Percentiles rank a stretch among this genome's conserved stretches.
Evolutionary conservation across 1,140 invertebrate species (phyloP).

Genomic region (Nymphalis io): DNA sequence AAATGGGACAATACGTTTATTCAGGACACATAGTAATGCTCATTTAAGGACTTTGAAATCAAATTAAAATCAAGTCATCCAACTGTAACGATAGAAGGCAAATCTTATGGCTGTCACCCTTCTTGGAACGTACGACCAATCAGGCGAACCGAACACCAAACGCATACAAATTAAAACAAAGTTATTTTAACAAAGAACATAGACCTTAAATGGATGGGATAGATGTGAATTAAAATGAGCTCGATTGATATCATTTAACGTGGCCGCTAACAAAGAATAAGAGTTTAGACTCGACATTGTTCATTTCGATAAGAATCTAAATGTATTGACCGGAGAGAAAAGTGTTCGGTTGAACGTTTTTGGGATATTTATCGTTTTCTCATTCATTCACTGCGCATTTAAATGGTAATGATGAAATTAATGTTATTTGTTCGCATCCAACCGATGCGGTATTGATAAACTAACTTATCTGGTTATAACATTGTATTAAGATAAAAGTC

Average conservation of each 20-base stretch:
- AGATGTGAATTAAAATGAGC: slow-evolving; percentile 38
- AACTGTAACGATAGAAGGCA: slow-evolving; percentile 59
- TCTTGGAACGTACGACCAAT: slow-evolving; percentile 60
- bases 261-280: slow-evolving; percentile 46
- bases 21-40: slow-evolving; percentile 35
- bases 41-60: slow-evolving; percentile 53
- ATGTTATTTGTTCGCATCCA: slow-evolving; percentile 24
- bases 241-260: slow-evolving; percentile 26
- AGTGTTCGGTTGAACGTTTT: slow-evolving; percentile 37
- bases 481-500: slow-evolving; percentile 23
- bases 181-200: slow-evolving; percentile 30
- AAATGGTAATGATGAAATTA: slow-evolving; percentile 38
- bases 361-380: slow-evolving; percentile 38
- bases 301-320: slow-evolving; percentile 48
- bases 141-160: slow-evolving; percentile 49
- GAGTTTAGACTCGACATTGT: slow-evolving; percentile 42
- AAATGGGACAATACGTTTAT: slow-evolving; percentile 7
- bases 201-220: slow-evolving; percentile 20
- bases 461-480: slow-evolving; percentile 1
- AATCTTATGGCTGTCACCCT: slow-evolving; percentile 62
- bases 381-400: slow-evolving; percentile 37
- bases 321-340: slow-evolving; percentile 43
- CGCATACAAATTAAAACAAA: slow-evolving; percentile 64
- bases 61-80: slow-evolving; percentile 62
- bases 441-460: slow-evolving; percentile 9